A percentile compares a stretch with the other conserved stretches of the same genome.
Conservation (phyloP, 1,140 invertebrate species). For the Melanaphis sacchari region DNA sequence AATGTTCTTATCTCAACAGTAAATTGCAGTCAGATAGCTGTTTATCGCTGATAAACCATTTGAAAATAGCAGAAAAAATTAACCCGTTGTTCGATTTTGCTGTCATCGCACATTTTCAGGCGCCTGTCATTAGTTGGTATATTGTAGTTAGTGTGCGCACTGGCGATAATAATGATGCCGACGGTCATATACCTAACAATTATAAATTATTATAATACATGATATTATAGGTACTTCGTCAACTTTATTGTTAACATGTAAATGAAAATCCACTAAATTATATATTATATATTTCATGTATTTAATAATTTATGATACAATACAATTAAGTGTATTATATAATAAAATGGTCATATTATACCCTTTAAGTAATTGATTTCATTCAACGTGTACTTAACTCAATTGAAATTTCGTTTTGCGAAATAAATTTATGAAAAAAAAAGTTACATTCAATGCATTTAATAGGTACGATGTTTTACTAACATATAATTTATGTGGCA, state of each 20-base stretch:
- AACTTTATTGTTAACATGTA: background rate
- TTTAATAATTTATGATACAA: background rate
- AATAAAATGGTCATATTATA: background rate
- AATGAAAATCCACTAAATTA: background rate
- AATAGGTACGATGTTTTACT: background rate
- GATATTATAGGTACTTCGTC: background rate
- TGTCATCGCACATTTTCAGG: background rate
- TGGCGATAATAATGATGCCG: background rate
- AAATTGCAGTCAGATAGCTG: background rate
- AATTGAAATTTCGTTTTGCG: background rate
- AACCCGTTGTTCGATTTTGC: background rate
- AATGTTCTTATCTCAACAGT: background rate
- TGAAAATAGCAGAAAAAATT: background rate
- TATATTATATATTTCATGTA: background rate
- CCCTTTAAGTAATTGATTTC: slow-evolving; percentile 7
- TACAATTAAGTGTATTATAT: background rate
- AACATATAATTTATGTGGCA: background rate
- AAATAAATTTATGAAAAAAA: background rate
- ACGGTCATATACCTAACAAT: background rate
- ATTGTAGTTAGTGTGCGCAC: background rate
- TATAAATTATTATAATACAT: too few species aligned
- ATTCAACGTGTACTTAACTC: background rate
- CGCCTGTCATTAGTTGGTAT: background rate
- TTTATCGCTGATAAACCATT: background rate
- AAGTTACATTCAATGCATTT: background rate